A percentile compares a stretch with the other conserved stretches of the same genome.
Evolutionary conservation across 2,888 invertebrate species (phyloP).

Genomic region (Xylota segnis): DNA sequence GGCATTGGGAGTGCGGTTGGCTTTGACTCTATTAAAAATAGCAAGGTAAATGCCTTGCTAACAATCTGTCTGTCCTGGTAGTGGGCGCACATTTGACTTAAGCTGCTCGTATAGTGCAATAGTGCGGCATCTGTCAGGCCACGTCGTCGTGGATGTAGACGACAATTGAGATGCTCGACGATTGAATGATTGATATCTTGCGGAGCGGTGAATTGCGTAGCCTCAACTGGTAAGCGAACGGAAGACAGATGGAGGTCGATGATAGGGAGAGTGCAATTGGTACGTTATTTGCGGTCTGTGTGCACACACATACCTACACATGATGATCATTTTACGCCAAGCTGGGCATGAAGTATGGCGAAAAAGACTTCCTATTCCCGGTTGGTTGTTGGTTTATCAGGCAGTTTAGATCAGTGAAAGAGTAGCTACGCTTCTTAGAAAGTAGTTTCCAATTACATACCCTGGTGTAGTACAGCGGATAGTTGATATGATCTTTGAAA

Average conservation of each 20-base stretch:
- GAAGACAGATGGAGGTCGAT: slow-evolving; percentile 59
- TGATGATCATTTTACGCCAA: slow-evolving; percentile 23
- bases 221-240: slow-evolving; percentile 46
- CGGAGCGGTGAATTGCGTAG: slow-evolving; percentile 47
- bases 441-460: slow-evolving; percentile 37
- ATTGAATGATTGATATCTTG: slow-evolving; percentile 62
- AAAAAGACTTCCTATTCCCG: slow-evolving; percentile 21
- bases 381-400: slow-evolving; percentile 23
- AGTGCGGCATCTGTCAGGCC: slow-evolving; percentile 41
- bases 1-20: slow-evolving; percentile 65
- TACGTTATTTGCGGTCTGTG: slow-evolving; percentile 37
- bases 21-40: slow-evolving; percentile 70
- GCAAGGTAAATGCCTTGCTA: slow-evolving; percentile 67
- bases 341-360: slow-evolving; percentile 14
- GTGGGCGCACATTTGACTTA: slow-evolving; percentile 50
- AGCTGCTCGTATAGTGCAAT: slow-evolving; percentile 5
- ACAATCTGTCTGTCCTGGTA: slow-evolving; percentile 62
- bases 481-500: background rate
- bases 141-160: slow-evolving; percentile 43
- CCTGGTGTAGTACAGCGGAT: background rate
- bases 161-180: slow-evolving; percentile 65
- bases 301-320: background rate
- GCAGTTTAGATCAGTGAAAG: slow-evolving; percentile 26
- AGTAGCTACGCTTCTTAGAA: slow-evolving; percentile 34
- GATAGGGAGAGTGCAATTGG: slow-evolving; percentile 48